phyloP scores from a whole-genome alignment of 2,888 invertebrate genomes.

The Kryphioiulus occultus region DNA sequence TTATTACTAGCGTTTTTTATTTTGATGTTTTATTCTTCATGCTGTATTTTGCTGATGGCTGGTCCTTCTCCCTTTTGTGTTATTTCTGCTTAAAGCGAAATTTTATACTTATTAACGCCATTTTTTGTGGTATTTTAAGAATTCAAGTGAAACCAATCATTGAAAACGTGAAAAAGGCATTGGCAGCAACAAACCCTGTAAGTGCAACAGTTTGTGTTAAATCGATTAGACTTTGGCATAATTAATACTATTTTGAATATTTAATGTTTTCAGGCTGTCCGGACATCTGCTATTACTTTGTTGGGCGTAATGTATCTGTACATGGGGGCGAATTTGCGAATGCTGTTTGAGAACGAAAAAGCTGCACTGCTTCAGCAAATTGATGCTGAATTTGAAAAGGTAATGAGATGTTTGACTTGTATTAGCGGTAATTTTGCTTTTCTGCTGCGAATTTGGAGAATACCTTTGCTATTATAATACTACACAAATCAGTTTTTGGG shows the following conservation, averaged over 20 bases:
- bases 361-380: slow-evolving; percentile 83
- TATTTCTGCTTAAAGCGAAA: too few relatives aligned
- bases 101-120: neutral
- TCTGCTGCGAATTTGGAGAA: neutral
- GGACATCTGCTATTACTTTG: slow-evolving; percentile 77
- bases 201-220: slow-evolving; percentile 52
- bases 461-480: neutral
- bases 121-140: slow-evolving; percentile 57
- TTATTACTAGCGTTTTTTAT: too few relatives aligned
- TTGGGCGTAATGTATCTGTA: slow-evolving; percentile 81
- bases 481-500: neutral
- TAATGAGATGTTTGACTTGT: slow-evolving; percentile 55
- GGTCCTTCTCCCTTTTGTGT: too few relatives aligned
- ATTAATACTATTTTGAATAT: neutral
- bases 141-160: slow-evolving; percentile 77
- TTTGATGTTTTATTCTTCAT: too few relatives aligned
- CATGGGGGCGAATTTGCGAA: slow-evolving; percentile 77
- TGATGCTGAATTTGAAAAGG: slow-evolving; percentile 83
- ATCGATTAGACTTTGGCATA: neutral
- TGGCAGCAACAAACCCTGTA: slow-evolving; percentile 81
- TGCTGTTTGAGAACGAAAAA: slow-evolving; percentile 87
- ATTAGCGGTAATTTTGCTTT: neutral
- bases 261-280: slow-evolving; percentile 67
- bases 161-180: slow-evolving; percentile 81
- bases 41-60: too few relatives aligned